phyloP scores from a whole-genome alignment of 30 jellyfish, hydroid and myxozoan species.

The Hydractinia symbiolongicarpus region DNA sequence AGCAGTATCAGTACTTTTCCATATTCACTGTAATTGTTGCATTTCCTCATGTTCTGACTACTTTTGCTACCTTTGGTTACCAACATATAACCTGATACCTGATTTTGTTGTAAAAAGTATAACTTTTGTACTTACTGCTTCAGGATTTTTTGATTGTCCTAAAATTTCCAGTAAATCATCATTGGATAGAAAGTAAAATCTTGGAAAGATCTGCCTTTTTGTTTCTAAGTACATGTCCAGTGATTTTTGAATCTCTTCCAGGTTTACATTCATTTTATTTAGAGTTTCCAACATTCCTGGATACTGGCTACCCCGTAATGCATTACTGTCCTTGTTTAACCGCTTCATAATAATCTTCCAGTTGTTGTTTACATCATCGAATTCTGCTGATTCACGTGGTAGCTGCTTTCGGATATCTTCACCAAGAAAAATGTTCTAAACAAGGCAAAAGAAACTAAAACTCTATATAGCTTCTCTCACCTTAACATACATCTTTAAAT shows the following conservation, averaged over 20 bases:
- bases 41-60: no score
- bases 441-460: not conserved
- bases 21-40: no score
- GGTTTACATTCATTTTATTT: conserved; percentile 84
- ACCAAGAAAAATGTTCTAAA: conserved; percentile 95
- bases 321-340: conserved; percentile 83
- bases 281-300: conserved; percentile 90
- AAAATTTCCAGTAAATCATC: conserved; percentile 91
- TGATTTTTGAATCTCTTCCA: conserved; percentile 96
- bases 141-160: conserved; percentile 97
- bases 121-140: conserved; percentile 66
- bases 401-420: conserved; percentile 98
- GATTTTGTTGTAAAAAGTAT: no score
- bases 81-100: no score
- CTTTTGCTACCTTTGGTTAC: no score
- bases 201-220: conserved; percentile 92
- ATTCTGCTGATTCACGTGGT: conserved; percentile 98
- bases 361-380: conserved; percentile 83
- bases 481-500: no score
- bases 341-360: conserved; percentile 97
- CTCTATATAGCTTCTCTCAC: not conserved
- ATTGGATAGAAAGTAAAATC: conserved; percentile 92
- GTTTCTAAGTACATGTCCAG: conserved; percentile 97
- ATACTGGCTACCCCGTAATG: conserved; percentile 85
- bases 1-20: no score